These are phyloP conservation scores for Bombus fervidus DNA, from an alignment of 1,140 invertebrate species.

Conservation along the genomic window DNA sequence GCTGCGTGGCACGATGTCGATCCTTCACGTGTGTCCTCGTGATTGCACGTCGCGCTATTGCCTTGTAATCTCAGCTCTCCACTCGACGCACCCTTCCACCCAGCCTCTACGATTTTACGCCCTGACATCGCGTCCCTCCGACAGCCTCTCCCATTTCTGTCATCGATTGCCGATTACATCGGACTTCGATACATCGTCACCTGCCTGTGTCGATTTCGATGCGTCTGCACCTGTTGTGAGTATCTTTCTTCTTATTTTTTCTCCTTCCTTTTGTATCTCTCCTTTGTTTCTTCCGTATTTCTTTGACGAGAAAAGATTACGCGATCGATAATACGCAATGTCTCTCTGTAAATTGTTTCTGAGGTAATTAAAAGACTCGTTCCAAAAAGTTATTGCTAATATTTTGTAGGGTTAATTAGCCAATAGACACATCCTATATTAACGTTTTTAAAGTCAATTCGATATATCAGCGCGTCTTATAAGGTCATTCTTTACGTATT, in stretches of 20 bases:
- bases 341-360: background rate
- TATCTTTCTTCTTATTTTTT: background rate
- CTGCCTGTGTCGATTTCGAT: background rate
- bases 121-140: background rate
- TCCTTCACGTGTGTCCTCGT: constrained; percentile 67
- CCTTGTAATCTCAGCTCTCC: constrained; percentile 72
- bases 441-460: background rate
- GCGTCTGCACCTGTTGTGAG: constrained; percentile 11
- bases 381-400: too few relatives aligned
- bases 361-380: background rate
- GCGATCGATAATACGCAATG: background rate
- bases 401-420: background rate
- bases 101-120: background rate
- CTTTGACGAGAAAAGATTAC: background rate
- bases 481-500: background rate
- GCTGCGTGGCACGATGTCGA: constrained; percentile 65
- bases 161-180: constrained; percentile 68
- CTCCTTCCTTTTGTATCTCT: background rate
- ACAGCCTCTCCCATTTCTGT: constrained; percentile 53
- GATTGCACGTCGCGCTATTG: constrained; percentile 72
- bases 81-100: constrained; percentile 41
- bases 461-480: background rate
- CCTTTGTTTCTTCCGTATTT: background rate
- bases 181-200: constrained; percentile 32
- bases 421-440: background rate